These are phyloP conservation scores for Sakesphorus luctuosus DNA, from an alignment of 2,113 vertebrate genomes.

Conservation along the genomic window DNA sequence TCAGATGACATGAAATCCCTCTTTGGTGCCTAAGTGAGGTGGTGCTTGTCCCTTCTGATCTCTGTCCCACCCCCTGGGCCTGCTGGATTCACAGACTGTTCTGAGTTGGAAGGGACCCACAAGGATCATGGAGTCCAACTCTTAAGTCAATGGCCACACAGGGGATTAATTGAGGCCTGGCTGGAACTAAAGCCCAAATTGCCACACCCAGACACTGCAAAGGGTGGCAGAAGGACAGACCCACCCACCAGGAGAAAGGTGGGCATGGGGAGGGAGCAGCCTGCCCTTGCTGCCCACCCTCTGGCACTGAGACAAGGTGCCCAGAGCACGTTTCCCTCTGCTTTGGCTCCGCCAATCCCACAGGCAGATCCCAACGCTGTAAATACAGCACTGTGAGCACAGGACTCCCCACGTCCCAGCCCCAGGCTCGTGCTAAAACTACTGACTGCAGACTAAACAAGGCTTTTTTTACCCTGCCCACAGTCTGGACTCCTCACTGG, in stretches of 20 bases:
- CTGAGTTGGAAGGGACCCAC: no score
- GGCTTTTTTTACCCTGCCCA: not conserved
- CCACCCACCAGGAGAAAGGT: fast-evolving
- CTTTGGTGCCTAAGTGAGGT: no score
- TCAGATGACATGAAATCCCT: no score
- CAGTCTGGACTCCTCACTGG: not conserved
- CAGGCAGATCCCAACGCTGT: not conserved
- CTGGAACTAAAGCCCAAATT: no score
- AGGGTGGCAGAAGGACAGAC: not conserved
- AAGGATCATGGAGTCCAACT: no score
- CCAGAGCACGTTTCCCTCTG: not conserved
- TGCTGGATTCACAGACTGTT: no score
- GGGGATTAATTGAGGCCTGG: no score
- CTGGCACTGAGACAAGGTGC: not conserved
- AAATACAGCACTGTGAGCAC: not conserved
- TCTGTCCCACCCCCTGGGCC: no score
- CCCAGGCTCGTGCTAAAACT: not conserved
- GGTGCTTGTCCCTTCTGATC: no score
- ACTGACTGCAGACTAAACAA: not conserved
- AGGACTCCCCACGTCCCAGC: not conserved
- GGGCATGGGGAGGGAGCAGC: not conserved
- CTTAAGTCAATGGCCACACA: no score
- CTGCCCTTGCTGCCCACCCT: not conserved
- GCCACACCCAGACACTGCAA: not conserved
- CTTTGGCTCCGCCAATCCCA: not conserved